Percentiles rank a stretch among this genome's conserved stretches.
These are phyloP conservation scores for Corydoras maculifer DNA, from an alignment of 2,113 vertebrate genomes.

Conservation along the genomic window DNA sequence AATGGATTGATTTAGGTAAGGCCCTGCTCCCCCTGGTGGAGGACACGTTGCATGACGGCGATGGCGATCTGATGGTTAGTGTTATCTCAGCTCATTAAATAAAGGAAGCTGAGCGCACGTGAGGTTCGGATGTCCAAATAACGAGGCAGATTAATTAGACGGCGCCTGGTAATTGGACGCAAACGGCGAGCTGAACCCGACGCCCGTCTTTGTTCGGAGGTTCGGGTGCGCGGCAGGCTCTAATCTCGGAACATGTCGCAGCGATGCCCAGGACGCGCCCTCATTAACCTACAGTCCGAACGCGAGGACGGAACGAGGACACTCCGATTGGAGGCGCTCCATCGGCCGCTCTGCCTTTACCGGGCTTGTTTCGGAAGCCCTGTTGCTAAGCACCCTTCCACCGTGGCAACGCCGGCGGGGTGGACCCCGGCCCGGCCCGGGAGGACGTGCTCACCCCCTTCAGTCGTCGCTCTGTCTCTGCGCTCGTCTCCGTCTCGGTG, in stretches of 20 bases:
- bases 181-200: constrained; percentile 3
- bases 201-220: constrained; percentile 19
- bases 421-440: background rate
- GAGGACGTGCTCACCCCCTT: background rate
- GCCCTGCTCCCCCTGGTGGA: too few species aligned
- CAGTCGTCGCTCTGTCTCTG: background rate
- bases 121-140: too few species aligned
- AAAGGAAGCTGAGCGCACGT: too few species aligned
- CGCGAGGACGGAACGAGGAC: constrained; percentile 24
- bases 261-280: constrained; percentile 17
- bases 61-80: too few species aligned
- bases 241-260: constrained; percentile 40
- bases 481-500: background rate
- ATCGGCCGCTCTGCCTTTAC: background rate
- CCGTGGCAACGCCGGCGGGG: constrained; percentile 2
- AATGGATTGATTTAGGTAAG: too few species aligned
- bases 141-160: constrained; percentile 36
- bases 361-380: background rate
- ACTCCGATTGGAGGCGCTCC: constrained; percentile 5
- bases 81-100: too few species aligned
- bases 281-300: constrained; percentile 33
- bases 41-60: too few species aligned
- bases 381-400: background rate
- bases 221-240: constrained; percentile 20
- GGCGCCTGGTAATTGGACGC: constrained; percentile 31